Conservation (phyloP, 2,888 invertebrate genomes). For the Lithophane socia region DNA sequence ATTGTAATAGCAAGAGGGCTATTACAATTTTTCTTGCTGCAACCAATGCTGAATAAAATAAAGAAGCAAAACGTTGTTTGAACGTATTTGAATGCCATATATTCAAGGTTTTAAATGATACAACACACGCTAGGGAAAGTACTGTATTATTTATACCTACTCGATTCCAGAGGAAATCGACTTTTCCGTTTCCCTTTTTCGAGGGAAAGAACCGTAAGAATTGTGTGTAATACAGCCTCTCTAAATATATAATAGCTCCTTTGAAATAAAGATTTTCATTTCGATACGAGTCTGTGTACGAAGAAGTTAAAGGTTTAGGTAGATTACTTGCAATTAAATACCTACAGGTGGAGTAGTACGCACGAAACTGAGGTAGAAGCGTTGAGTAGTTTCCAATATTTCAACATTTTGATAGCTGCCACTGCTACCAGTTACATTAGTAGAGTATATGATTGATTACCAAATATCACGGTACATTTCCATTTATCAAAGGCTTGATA, state of each 20-base stretch:
- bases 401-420: slow-evolving; percentile 32
- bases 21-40: too few species aligned
- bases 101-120: slow-evolving; percentile 51
- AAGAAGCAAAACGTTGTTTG: slow-evolving; percentile 28
- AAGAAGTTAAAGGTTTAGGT: slow-evolving; percentile 6
- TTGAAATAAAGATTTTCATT: slow-evolving; percentile 43
- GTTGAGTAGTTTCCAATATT: slow-evolving; percentile 40
- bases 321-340: slow-evolving; percentile 25
- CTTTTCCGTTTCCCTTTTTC: slow-evolving; percentile 51
- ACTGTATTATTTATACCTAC: slow-evolving; percentile 55
- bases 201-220: slow-evolving; percentile 35
- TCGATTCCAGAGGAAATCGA: slow-evolving; percentile 56
- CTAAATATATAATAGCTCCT: slow-evolving; percentile 45
- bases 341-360: not conserved
- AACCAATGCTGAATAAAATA: slow-evolving; percentile 40
- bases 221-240: slow-evolving; percentile 33
- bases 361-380: not conserved
- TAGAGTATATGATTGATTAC: slow-evolving; percentile 29
- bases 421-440: slow-evolving; percentile 21
- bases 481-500: not conserved
- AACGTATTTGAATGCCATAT: slow-evolving; percentile 40
- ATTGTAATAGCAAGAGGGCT: too few species aligned
- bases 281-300: slow-evolving; percentile 13
- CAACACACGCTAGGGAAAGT: slow-evolving; percentile 26
- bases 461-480: slow-evolving; percentile 7